Evolutionary conservation across 2,113 vertebrate species (phyloP), one percentile per base, ranked within the genome.

Genomic region (Elanoides forficatus): DNA sequence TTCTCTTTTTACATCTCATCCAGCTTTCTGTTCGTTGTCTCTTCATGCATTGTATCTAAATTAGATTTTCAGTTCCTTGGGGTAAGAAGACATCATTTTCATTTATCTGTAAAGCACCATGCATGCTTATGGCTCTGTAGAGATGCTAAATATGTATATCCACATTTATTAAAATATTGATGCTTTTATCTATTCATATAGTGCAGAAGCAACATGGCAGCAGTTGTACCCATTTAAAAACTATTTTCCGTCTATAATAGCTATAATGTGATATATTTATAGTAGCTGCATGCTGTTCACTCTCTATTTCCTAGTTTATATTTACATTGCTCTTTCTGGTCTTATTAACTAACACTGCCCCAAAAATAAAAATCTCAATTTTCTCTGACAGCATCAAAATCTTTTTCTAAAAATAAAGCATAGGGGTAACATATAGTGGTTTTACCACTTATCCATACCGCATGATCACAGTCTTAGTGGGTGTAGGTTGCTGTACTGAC

Each of bases 11-110:
- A 83, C 42, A 48, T 78, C 42, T 94, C 72, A 81, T 65, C 55
- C 68, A 66, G 48, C 17, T 81, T 95, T 95, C 82, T 86, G 45
- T 92, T 83, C 3, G 0, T 88, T 80, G 38, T 50, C 55, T 86
- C 75, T 86, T 89, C 80, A 66, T 96, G 83, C 67, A 74, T 63
- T 96, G 91, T 93, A 86, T 84, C 94, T 88, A 93, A 97, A 94
- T 92, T 63, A 94, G 76, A 94, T 96, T 94, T 96, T 86, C 72
- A 52, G 55, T 88, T 95, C 83, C 94, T 91, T 91, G 56, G 63
- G 72, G 89, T 95, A 93, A 67, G 80, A 74, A 95, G 47, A 86
- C 95, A 93, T 88, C 11, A 27, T 67, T 97, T 96, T 74, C 63
- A 94, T 95, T 96, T 96, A 95, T 95, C 83, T 93, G 58, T 88